A percentile compares a stretch with the other conserved stretches of the same genome.
Conservation (phyloP, 2,797 vertebrate species). For the Darevskia nairensis region DNA sequence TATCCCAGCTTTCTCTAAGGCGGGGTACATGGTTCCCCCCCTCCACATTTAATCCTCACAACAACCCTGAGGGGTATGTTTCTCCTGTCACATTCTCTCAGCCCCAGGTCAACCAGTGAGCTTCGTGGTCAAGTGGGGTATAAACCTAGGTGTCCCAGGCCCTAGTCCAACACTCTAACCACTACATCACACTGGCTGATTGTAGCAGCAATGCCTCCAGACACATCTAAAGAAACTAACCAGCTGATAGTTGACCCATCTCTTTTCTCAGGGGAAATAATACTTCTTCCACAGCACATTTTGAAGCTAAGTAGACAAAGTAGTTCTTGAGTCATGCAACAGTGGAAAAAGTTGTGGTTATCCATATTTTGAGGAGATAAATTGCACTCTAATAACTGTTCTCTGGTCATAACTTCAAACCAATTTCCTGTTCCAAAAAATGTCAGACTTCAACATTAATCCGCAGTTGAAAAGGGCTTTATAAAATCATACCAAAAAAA, state of each 20-base stretch:
- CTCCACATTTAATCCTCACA: too few species aligned
- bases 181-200: background rate
- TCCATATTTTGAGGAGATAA: conserved; percentile 15
- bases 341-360: conserved; percentile 8
- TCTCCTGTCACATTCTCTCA: too few species aligned
- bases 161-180: too few species aligned
- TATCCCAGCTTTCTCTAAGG: too few species aligned
- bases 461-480: conserved; percentile 1
- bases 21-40: too few species aligned
- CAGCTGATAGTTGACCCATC: background rate
- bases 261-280: background rate
- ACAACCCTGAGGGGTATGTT: too few species aligned
- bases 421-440: conserved; percentile 29
- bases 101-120: too few species aligned
- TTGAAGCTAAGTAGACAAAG: background rate
- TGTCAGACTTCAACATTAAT: conserved; percentile 18
- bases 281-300: background rate
- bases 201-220: background rate
- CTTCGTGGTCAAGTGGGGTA: too few species aligned
- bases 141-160: too few species aligned
- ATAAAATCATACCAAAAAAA: conserved; percentile 4
- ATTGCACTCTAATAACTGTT: conserved; percentile 24
- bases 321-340: conserved; percentile 4
- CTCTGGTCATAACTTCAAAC: conserved; percentile 16
- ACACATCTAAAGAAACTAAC: background rate